These are phyloP conservation scores for Psephotus haematonotus DNA, from an alignment of 2,113 vertebrate genomes.

Conservation along the genomic window DNA sequence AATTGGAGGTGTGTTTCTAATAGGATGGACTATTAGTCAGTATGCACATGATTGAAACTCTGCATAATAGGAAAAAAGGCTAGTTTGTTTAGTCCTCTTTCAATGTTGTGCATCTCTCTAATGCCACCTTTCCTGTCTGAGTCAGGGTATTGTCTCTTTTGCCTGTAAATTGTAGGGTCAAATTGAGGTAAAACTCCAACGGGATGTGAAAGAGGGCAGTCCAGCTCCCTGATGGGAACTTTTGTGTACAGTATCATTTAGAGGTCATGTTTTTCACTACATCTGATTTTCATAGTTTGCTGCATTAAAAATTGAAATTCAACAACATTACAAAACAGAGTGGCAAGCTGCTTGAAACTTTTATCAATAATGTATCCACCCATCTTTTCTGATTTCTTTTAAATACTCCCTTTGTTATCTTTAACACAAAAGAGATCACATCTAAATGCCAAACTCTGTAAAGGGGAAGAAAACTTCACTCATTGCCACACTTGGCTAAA, in stretches of 20 bases:
- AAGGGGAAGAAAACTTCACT: slow-evolving; percentile 44
- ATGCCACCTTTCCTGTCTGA: slow-evolving; percentile 80
- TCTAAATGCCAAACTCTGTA: slow-evolving; percentile 53
- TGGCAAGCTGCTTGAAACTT: slow-evolving; percentile 67
- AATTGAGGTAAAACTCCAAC: slow-evolving; percentile 53
- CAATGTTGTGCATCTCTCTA: slow-evolving; percentile 62
- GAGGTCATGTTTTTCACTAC: slow-evolving; percentile 65
- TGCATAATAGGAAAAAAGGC: slow-evolving; percentile 56
- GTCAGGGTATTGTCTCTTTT: slow-evolving; percentile 66
- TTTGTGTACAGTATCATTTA: slow-evolving; percentile 29
- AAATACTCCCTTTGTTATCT: slow-evolving; percentile 72
- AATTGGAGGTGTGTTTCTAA: slow-evolving; percentile 60
- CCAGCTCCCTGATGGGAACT: background rate
- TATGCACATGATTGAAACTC: slow-evolving; percentile 44
- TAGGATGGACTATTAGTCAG: slow-evolving; percentile 62
- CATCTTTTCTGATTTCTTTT: slow-evolving; percentile 51
- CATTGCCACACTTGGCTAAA: slow-evolving; percentile 37
- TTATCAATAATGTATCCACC: slow-evolving; percentile 64
- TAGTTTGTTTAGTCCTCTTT: slow-evolving; percentile 74
- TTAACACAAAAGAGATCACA: slow-evolving; percentile 69
- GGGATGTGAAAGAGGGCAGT: slow-evolving; percentile 25
- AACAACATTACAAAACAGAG: slow-evolving; percentile 64
- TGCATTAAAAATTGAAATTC: slow-evolving; percentile 77
- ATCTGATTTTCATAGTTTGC: slow-evolving; percentile 68
- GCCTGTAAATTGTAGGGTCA: slow-evolving; percentile 65